Conservation (phyloP, 2,888 invertebrate species). For the Julus scanicus region DNA sequence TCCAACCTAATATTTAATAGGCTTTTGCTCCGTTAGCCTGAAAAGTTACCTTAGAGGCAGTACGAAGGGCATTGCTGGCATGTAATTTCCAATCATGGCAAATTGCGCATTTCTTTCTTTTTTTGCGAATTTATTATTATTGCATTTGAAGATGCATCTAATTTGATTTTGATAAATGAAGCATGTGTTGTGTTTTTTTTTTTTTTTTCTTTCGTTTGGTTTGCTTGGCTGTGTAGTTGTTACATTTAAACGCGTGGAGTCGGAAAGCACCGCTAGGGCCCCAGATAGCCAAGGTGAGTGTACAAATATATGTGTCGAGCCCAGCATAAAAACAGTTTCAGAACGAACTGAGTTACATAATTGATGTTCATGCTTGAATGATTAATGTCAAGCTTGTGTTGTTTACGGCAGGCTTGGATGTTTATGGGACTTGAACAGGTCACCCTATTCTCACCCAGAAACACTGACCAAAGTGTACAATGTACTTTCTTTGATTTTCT, state of each 20-base stretch:
- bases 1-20: slow-evolving; percentile 40
- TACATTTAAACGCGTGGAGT: slow-evolving; percentile 55
- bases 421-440: neutral
- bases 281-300: slow-evolving; percentile 46
- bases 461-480: neutral
- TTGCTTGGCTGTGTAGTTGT: slow-evolving; percentile 55
- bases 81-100: slow-evolving; percentile 44
- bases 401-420: neutral
- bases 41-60: slow-evolving; percentile 6
- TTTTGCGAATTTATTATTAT: slow-evolving; percentile 46
- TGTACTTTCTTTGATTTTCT: neutral
- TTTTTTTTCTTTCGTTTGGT: slow-evolving; percentile 17
- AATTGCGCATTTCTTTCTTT: slow-evolving; percentile 3
- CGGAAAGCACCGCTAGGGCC: slow-evolving; percentile 51
- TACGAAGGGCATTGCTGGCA: slow-evolving; percentile 32
- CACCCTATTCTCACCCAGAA: neutral
- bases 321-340: neutral
- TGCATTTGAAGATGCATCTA: slow-evolving; percentile 45
- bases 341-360: neutral
- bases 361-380: slow-evolving; percentile 26
- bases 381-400: slow-evolving; percentile 23
- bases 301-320: neutral
- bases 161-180: slow-evolving; percentile 47
- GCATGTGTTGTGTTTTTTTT: slow-evolving; percentile 44
- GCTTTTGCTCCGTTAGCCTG: slow-evolving; percentile 2